Base-by-base conservation (phyloP, 1,140 invertebrate species). In the Anoplophora glabripennis region DNA sequence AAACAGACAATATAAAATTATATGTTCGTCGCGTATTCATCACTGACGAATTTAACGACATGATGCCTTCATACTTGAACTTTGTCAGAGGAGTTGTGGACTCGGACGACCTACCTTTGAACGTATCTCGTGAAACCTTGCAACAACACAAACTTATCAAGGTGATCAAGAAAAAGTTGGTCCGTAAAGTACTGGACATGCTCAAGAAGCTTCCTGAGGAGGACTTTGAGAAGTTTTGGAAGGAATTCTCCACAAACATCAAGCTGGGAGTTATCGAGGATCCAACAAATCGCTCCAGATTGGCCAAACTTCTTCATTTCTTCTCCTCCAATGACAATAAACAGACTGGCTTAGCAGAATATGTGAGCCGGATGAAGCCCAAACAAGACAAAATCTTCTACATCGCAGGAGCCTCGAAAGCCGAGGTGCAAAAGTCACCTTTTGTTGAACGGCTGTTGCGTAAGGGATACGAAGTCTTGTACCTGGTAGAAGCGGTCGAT, bases 141-240 rank as follows among this genome's bases (percentile, higher is more conserved):
- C 98, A 99, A 76, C 98, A 99, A 75, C 94, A 98, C 79, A 99
- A 99, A 77, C 85, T 99, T 0, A 90, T 99, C 58, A 99, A 99
- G 79, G 52, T 92, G 38, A 99, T 99, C 71, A 98, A 97, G 80
- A 99, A 99, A 81, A 99, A 99, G 75, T 80, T 99, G 21, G 89
- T 99, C 1, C 84, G 97, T 40, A 99, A 99, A 77, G 93, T 94
- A 0, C 79, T 98, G 36, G 98, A 98, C 72, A 99, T 98, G 96
- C 86, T 99, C 38, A 99, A 99, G 80, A 99, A 99, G 78, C 86
- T 99, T 36, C 83, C 89, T 44, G 88, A 90, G 51, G 93, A 94
- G 53, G 89, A 95, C 18, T 98, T 94, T 73, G 86, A 92, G 3
- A 87, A 89, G 66, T 99, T 99, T 84, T 99, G 96, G 96, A 97